A percentile compares a stretch with the other conserved stretches of the same genome.
These are phyloP conservation scores for Parnassius orleans DNA, from an alignment of 2,888 invertebrate species.

Conservation along the genomic window DNA sequence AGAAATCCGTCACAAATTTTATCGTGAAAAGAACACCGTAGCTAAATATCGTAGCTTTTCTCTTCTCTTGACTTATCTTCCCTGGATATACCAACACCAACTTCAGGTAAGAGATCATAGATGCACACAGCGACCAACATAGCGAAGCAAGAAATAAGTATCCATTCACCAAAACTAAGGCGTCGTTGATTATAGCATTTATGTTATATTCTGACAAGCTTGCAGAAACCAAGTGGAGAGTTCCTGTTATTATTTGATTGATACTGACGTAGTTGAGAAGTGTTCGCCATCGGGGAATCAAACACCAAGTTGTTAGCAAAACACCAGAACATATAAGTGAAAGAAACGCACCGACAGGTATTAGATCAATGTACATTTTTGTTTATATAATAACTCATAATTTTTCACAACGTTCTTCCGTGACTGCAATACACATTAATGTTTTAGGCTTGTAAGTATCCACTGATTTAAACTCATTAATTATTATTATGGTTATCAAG, in stretches of 20 bases:
- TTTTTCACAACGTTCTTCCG: no score
- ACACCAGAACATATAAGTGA: constrained; percentile 29
- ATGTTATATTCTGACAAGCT: not conserved
- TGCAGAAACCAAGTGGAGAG: constrained; percentile 26
- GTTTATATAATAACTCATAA: not conserved
- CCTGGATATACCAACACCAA: constrained; percentile 31
- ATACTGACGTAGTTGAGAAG: constrained; percentile 34
- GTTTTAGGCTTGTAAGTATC: no score
- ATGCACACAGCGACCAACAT: constrained; percentile 33
- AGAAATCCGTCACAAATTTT: constrained; percentile 14
- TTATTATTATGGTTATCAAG: constrained; percentile 3
- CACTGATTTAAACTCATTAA: not conserved
- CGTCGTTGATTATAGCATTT: not conserved
- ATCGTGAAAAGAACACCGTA: constrained; percentile 21
- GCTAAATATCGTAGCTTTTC: constrained; percentile 24
- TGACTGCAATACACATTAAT: no score
- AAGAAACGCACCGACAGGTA: constrained; percentile 1
- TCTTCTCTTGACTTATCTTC: constrained; percentile 31
- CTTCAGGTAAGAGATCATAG: constrained; percentile 30
- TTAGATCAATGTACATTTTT: not conserved
- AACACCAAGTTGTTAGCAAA: constrained; percentile 31
- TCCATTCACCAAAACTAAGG: not conserved
- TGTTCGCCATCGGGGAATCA: constrained; percentile 33
- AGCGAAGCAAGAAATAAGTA: constrained; percentile 25
- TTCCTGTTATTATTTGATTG: constrained; percentile 33